Percentiles rank a stretch among this genome's conserved stretches.
These are phyloP conservation scores for Pemphredon lugubris DNA, from an alignment of 2,888 invertebrate genomes.

Conservation along the genomic window DNA sequence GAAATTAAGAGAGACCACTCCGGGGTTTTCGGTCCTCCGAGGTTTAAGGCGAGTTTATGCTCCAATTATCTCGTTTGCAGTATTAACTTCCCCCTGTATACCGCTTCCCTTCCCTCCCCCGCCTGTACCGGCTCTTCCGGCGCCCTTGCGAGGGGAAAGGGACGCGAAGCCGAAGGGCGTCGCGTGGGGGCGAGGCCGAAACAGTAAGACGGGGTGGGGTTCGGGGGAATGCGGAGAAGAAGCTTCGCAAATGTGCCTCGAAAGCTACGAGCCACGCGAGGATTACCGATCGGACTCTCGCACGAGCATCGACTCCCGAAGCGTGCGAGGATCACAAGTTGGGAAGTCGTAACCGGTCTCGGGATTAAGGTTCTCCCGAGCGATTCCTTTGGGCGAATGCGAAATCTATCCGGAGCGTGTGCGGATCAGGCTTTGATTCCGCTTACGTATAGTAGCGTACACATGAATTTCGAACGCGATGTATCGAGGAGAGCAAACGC, in stretches of 20 bases:
- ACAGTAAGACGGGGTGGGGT: neutral
- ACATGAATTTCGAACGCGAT: neutral
- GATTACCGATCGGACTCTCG: constrained; percentile 58
- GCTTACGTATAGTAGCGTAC: constrained; percentile 7
- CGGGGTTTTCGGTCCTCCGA: constrained; percentile 57
- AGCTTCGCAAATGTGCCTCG: constrained; percentile 54
- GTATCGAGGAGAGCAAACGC: no score
- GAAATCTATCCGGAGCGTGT: constrained; percentile 50
- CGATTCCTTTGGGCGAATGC: constrained; percentile 58
- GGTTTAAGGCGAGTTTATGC: constrained; percentile 75
- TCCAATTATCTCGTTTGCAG: constrained; percentile 76
- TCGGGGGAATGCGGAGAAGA: constrained; percentile 38
- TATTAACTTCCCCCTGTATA: constrained; percentile 63
- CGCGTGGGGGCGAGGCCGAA: constrained; percentile 8
- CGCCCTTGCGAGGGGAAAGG: neutral
- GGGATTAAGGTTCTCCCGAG: constrained; percentile 63
- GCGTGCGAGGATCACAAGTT: constrained; percentile 60
- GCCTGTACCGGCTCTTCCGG: neutral
- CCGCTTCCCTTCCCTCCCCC: constrained; percentile 7
- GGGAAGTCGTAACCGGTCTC: constrained; percentile 63
- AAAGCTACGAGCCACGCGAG: constrained; percentile 58
- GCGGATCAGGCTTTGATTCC: constrained; percentile 52
- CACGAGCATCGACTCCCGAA: constrained; percentile 37
- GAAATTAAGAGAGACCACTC: constrained; percentile 69
- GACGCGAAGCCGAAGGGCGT: neutral